A percentile compares a stretch with the other conserved stretches of the same genome.
phyloP scores from a whole-genome alignment of 2,113 vertebrate genomes.

The Periophthalmodon schlosseri region DNA sequence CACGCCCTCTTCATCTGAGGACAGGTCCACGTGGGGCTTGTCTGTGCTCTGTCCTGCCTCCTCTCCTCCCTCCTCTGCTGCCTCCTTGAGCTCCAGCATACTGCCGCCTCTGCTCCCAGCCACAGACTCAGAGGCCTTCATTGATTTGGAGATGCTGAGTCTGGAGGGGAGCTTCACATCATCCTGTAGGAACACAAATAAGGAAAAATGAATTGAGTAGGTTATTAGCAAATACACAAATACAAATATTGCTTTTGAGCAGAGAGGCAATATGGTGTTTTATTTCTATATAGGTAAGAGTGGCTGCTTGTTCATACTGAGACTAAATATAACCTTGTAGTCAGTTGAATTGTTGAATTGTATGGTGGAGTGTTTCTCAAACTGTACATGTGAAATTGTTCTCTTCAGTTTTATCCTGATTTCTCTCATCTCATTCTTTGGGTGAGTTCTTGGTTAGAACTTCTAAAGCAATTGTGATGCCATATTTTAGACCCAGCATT shows the following conservation, averaged over 20 bases:
- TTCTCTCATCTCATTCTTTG: neutral
- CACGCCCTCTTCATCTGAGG: conserved; percentile 92
- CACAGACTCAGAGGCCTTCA: conserved; percentile 82
- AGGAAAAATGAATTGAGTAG: conserved; percentile 1
- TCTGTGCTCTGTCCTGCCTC: conserved; percentile 70
- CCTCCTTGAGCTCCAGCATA: conserved; percentile 68
- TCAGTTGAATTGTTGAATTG: neutral
- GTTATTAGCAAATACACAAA: neutral
- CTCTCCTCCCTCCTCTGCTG: conserved; percentile 51
- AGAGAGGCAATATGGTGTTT: neutral
- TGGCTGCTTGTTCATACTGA: neutral
- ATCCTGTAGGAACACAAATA: conserved; percentile 79
- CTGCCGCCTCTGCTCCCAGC: conserved; percentile 74
- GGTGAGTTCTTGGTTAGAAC: neutral
- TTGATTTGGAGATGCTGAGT: conserved; percentile 86
- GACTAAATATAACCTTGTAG: neutral
- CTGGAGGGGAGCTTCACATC: conserved; percentile 92
- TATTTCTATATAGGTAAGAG: neutral
- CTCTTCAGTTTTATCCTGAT: neutral
- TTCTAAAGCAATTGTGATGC: neutral
- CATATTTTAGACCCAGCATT: neutral
- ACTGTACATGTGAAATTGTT: too few species aligned
- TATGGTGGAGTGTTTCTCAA: neutral
- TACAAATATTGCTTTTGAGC: neutral
- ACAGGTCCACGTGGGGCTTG: conserved; percentile 84